phyloP scores from a whole-genome alignment of 1,140 invertebrate species.

The Mylabris phalerata region DNA sequence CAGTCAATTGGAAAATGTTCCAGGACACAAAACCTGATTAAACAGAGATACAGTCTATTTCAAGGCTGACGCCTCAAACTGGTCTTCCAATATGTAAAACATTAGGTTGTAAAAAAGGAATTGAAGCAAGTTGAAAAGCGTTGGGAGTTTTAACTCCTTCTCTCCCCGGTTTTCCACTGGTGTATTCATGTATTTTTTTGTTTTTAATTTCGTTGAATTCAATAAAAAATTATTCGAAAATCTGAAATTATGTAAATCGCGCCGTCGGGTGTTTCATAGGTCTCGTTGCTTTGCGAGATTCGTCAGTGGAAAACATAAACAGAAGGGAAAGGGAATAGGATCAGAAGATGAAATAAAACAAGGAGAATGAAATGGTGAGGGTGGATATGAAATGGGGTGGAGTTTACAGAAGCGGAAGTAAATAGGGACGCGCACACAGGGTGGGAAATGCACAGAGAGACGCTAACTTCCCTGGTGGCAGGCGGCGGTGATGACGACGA shows the following conservation, averaged over 20 bases:
- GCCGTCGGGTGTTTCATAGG: too few relatives aligned
- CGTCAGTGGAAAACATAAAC: slow-evolving; percentile 41
- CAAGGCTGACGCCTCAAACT: too few relatives aligned
- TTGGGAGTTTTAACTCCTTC: too few relatives aligned
- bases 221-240: slow-evolving; percentile 30
- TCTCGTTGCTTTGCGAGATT: slow-evolving; percentile 30
- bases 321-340: slow-evolving; percentile 32
- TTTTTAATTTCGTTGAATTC: too few relatives aligned
- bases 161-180: too few relatives aligned
- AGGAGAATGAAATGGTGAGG: slow-evolving; percentile 43
- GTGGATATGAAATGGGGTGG: slow-evolving; percentile 45
- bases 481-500: not conserved
- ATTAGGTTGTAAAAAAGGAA: too few relatives aligned
- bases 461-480: slow-evolving; percentile 28
- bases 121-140: too few relatives aligned
- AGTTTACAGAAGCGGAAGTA: slow-evolving; percentile 45
- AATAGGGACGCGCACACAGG: slow-evolving; percentile 40
- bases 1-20: too few relatives aligned
- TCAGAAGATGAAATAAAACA: slow-evolving; percentile 45
- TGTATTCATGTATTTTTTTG: too few relatives aligned
- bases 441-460: slow-evolving; percentile 38
- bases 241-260: slow-evolving; percentile 40
- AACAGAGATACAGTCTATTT: too few relatives aligned
- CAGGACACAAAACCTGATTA: too few relatives aligned
- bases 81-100: too few relatives aligned